phyloP scores from a whole-genome alignment of 2,113 vertebrate species.

The Polypterus bichir region DNA sequence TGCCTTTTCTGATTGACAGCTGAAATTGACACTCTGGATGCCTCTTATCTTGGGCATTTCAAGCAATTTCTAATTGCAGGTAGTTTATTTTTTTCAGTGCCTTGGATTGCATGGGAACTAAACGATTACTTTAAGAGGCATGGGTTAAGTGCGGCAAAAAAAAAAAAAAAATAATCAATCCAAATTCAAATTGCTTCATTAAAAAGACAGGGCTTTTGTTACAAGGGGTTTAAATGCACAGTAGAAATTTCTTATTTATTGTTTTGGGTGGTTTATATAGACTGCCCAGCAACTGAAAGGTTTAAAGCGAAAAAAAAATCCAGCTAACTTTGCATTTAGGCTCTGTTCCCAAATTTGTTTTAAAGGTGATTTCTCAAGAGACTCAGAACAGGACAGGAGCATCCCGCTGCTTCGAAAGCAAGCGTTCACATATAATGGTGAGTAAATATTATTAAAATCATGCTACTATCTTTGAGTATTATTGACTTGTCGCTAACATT shows the following conservation, averaged over 20 bases:
- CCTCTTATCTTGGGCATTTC: constrained; percentile 87
- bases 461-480: not conserved
- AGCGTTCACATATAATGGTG: constrained; percentile 71
- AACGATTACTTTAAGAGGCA: constrained; percentile 84
- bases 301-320: constrained; percentile 29
- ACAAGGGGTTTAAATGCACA: constrained; percentile 70
- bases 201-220: constrained; percentile 76
- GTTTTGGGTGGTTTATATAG: constrained; percentile 75
- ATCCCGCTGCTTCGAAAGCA: constrained; percentile 63
- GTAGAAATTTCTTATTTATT: constrained; percentile 73
- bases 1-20: constrained; percentile 89
- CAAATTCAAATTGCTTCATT: constrained; percentile 93
- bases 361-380: constrained; percentile 77
- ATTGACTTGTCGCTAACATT: not conserved
- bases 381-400: constrained; percentile 62
- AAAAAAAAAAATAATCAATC: constrained; percentile 78
- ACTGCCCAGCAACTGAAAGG: constrained; percentile 37
- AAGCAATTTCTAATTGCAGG: constrained; percentile 98
- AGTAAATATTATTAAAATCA: constrained; percentile 30
- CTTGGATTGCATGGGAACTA: constrained; percentile 83
- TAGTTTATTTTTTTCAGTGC: constrained; percentile 75
- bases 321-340: constrained; percentile 35
- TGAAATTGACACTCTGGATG: constrained; percentile 93
- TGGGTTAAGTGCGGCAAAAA: constrained; percentile 78
- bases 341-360: constrained; percentile 44